Evolutionary conservation across 2,797 vertebrate species (phyloP), one percentile per base, ranked within the genome.

Genomic region (Rhinoraja longicauda): DNA sequence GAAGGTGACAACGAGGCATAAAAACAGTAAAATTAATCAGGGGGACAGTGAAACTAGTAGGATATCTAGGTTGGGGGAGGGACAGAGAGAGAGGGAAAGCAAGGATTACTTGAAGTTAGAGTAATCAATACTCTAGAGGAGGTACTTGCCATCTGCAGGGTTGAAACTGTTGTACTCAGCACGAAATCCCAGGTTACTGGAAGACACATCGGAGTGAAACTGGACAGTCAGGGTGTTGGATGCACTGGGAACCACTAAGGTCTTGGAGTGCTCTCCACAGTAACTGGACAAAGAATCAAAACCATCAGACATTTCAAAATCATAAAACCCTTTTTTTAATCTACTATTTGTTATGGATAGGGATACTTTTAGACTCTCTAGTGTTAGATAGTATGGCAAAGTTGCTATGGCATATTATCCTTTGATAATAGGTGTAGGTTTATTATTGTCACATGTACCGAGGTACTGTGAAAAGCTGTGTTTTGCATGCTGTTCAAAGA

Each of bases 151-250:
- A 2, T 73, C 36, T 72, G 24, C 24, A 1, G 90, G 90, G 57
- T 92, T 21, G 15, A 92, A 92, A 70, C 90, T 92, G 67, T 24
- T 92, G 24, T 92, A 92, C 53, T 92, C 90, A 75, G 70, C 90
- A 92, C 70, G 67, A 57, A 92, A 92, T n/a, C 90, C 90, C 26
- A 45, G 21, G 29, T 75, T 92, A 75, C 39, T 92, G 26, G 39
- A 45, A 73, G 72, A 92, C 73, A 57, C 45, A 26, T 92, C 64
- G 1, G 90, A 53, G 21, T 92, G 90, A 92, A 92, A 92, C 36
- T 92, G 59, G 13, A 92, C 90, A 12, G 70, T 92, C 17, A 92
- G 24, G 26, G 29, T 45, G 53, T 73, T 92, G 21, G 90, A 92
- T 24, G 26, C 13, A n/a, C 90, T 75, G 36, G 90, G 90, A 4